Conservation (phyloP, 2,888 invertebrate genomes). For the Heteromurus nitidus region DNA sequence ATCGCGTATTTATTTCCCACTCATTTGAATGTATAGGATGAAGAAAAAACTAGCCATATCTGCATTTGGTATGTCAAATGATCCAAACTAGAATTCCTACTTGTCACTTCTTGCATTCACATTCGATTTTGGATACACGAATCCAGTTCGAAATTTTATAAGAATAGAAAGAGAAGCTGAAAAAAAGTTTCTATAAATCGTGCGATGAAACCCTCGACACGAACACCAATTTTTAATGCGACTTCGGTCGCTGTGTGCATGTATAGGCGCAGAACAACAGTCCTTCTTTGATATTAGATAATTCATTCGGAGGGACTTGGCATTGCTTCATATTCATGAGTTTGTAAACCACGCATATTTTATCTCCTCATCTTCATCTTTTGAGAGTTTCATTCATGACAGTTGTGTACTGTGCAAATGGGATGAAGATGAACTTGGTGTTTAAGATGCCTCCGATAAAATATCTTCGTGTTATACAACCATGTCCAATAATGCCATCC, state of each 20-base stretch:
- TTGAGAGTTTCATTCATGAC: neutral
- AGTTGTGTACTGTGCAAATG: neutral
- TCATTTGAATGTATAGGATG: neutral
- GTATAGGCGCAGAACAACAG: neutral
- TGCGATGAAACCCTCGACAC: constrained; percentile 2
- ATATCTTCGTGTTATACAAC: neutral
- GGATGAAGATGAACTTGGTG: neutral
- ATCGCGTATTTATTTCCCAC: neutral
- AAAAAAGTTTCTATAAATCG: neutral
- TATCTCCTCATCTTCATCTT: too few species aligned
- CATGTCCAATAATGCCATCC: neutral
- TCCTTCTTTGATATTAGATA: neutral
- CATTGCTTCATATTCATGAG: neutral
- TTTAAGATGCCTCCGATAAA: neutral
- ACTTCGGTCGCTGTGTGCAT: neutral
- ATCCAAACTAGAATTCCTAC: neutral
- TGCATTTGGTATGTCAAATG: neutral
- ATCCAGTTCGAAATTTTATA: neutral
- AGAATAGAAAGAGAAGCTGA: neutral
- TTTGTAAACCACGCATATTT: neutral
- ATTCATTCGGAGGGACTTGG: neutral
- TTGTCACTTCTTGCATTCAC: neutral
- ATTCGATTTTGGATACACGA: neutral
- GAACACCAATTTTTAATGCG: neutral
- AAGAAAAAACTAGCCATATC: neutral